Evolutionary conservation across 2,888 invertebrate species (phyloP), one percentile per base, ranked within the genome.

Genomic region (Leptura quadrifasciata): DNA sequence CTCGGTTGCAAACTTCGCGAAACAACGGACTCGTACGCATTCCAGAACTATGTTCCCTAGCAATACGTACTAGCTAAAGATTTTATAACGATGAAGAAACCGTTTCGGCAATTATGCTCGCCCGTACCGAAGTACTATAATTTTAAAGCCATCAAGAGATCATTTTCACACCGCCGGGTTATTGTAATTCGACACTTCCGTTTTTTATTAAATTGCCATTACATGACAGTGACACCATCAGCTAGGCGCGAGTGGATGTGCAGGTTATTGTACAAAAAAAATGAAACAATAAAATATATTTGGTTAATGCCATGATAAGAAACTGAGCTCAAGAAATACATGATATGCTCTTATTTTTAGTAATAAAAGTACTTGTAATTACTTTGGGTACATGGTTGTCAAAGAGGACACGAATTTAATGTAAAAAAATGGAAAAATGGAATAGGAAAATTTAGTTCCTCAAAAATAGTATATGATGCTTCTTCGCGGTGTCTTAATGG

Each of bases 131-230:
- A 12, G 69, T 65, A 72, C 79, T 86, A 80, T 86, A 88, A 88
- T 88, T 88, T 88, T 88, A 88, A 88, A 88, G 84, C 85, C 88
- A 88, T 88, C 88, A 88, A 84, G 86, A 85, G 86, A 85, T 87
- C 87, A 88, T 88, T 88, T 88, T 88, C 88, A 88, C 88, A 88
- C 88, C 85, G 87, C 79, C 83, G 84, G 86, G 84, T 86, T 85
- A 87, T 87, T 84, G 86, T 88, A 88, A 88, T 88, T 88, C 83
- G 87, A 87, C 86, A 86, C 86, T 88, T 88, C 88, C 88, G 88
- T 88, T 88, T 88, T 88, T 88, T 87, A 87, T 88, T 87, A 86
- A 87, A 86, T 86, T 83, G 85, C 84, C 86, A 87, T 88, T 88
- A 88, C 82, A 81, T 27, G 83, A 81, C 84, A 82, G 76, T 76